Evolutionary conservation across 2,797 vertebrate species (phyloP).

Genomic region (Phrynocephalus vlangalii): DNA sequence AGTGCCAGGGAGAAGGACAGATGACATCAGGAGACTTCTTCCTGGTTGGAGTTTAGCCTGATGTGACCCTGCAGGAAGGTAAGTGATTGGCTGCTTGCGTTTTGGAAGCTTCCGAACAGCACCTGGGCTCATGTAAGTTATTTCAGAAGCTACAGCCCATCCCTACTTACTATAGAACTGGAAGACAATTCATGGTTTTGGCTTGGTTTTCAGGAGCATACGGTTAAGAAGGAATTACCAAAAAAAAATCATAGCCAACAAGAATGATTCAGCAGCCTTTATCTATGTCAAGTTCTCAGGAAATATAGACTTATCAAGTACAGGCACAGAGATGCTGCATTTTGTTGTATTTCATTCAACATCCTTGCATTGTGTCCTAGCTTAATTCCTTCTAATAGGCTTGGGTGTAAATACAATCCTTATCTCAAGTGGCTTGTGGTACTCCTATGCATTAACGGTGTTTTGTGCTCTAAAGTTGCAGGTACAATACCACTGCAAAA

Average conservation of each 20-base stretch:
- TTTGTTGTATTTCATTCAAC: not conserved
- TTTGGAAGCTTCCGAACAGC: too few species aligned
- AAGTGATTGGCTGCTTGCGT: too few species aligned
- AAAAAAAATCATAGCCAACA: conserved; percentile 1
- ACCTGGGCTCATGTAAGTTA: too few species aligned
- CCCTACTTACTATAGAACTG: not conserved
- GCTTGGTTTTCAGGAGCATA: conserved; percentile 2
- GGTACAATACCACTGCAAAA: not conserved
- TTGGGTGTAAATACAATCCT: not conserved
- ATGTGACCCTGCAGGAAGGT: too few species aligned
- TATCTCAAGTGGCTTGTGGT: not conserved
- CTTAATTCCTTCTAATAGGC: not conserved
- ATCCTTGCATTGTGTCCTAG: not conserved
- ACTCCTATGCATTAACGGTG: not conserved
- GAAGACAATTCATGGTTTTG: not conserved
- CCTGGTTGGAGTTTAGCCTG: too few species aligned
- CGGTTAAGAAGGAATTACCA: conserved; percentile 4
- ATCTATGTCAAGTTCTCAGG: not conserved
- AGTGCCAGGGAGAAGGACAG: too few species aligned
- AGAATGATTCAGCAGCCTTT: not conserved
- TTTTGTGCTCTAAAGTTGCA: not conserved
- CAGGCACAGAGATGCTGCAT: not conserved
- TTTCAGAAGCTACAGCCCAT: too few species aligned
- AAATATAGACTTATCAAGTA: not conserved
- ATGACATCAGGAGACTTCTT: too few species aligned